Conservation (phyloP, 2,888 invertebrate species). For the Ernsta delagoae region DNA sequence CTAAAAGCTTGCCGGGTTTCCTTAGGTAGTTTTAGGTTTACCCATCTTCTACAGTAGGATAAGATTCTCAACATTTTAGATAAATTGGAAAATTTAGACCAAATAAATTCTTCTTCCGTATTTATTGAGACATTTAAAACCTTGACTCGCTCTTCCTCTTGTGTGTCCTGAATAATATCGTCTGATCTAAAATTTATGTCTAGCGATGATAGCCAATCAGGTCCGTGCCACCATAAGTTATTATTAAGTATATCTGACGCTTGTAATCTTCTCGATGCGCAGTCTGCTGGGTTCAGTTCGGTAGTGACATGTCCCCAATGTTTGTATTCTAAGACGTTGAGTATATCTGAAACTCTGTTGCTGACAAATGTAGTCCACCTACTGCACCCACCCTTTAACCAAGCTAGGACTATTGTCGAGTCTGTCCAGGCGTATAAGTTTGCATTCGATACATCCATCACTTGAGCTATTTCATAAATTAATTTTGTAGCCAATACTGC, state of each 20-base stretch:
- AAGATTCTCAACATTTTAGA: background rate
- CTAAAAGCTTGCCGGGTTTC: background rate
- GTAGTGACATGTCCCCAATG: conserved; percentile 41
- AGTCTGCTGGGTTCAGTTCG: conserved; percentile 47
- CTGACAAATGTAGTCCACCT: conserved; percentile 22
- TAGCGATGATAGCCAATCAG: background rate
- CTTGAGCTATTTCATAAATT: conserved; percentile 12
- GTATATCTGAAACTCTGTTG: conserved; percentile 15
- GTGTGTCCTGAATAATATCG: too few species aligned
- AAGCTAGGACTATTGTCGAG: conserved; percentile 20
- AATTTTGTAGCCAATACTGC: conserved; percentile 4
- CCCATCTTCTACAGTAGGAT: background rate
- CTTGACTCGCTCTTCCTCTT: background rate
- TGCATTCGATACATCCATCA: conserved; percentile 2
- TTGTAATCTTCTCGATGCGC: conserved; percentile 40
- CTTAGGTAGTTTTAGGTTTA: background rate
- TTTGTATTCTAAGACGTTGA: conserved; percentile 30
- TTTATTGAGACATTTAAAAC: conserved; percentile 1
- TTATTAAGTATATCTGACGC: background rate
- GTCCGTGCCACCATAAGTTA: background rate
- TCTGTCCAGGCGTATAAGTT: conserved; percentile 21
- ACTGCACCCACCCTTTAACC: conserved; percentile 11
- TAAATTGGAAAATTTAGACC: background rate
- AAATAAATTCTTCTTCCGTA: background rate
- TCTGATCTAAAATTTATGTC: too few species aligned